Base-by-base conservation (phyloP, 2,113 vertebrate species). In the Puntigrus tetrazona region DNA sequence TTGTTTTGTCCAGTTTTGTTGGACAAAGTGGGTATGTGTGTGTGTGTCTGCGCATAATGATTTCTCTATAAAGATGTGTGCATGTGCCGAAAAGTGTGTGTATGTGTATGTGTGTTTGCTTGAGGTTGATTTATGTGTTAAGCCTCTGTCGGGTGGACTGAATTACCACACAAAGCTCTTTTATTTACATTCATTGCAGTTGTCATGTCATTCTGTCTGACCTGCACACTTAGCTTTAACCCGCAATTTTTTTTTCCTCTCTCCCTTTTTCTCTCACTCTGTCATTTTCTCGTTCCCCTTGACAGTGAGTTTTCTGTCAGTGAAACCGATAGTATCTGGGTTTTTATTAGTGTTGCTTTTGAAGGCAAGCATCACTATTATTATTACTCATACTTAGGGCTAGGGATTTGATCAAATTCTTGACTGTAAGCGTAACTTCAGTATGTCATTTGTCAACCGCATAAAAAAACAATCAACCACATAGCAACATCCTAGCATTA, bases 141-240 rank as follows among this genome's bases (percentile, higher is more conserved):
- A 91, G 89, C 89, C 87, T 82, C 84, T 87, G 85, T 88, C 89
- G 88, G 81, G 84, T 89, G 87, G 75, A 92, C 81, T 91, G 90
- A 91, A 91, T 92, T 91, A 85, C 91, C 89, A 89, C 89, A 84
- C 86, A 75, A 88, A 85, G 83, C 84, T 92, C n/a, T 61, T 92
- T 92, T 92, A 91, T 92, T 89, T 93, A 93, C 91, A 91, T 85
- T 85, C 80, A 63, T 78, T 85, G 84, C 84, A 73, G 78, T 88
- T 91, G 85, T 87, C 76, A 67, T 88, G 75, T 84, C 75, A 82
- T 86, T 88, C 73, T 74, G 63, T 82, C 63, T 82, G 82, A 83
- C 80, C 22, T 59, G 57, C 73, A 88, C 70, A 59, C 84, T 87
- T 85, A 79, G 84, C 72, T 83, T 75, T 38, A 31, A 50, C 45